Percentiles rank a stretch among this genome's conserved stretches.
phyloP scores from a whole-genome alignment of 2,797 vertebrate species.

The Pseudochirops cupreus region DNA sequence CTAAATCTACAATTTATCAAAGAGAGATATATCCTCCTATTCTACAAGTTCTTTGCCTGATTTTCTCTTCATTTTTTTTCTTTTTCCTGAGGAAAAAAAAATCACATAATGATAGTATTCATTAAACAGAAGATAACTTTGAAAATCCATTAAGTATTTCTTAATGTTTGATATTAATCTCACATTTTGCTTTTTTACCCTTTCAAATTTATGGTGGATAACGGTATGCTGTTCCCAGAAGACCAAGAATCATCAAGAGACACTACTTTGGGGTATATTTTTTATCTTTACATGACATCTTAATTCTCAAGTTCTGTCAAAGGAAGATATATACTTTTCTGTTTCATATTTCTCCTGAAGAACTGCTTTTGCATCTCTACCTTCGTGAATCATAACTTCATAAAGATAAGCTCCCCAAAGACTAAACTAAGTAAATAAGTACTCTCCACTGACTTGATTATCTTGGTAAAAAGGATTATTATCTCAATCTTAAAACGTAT shows the following conservation, averaged over 20 bases:
- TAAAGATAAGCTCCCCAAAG: slow-evolving; percentile 3
- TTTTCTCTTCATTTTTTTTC: background rate
- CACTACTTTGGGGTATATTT: background rate
- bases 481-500: background rate
- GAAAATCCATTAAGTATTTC: background rate
- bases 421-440: background rate
- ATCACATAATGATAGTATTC: background rate
- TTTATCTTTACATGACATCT: slow-evolving; percentile 24
- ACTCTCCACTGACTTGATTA: slow-evolving; percentile 18
- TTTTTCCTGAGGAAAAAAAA: background rate
- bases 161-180: slow-evolving; percentile 9
- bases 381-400: background rate
- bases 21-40: background rate
- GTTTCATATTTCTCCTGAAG: background rate
- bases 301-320: background rate
- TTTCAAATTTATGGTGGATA: slow-evolving; percentile 16
- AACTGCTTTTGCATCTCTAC: background rate
- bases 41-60: background rate
- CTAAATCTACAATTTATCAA: background rate
- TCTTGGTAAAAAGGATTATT: background rate
- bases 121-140: background rate
- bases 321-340: slow-evolving; percentile 4
- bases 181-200: background rate
- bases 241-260: slow-evolving; percentile 3
- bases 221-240: background rate